Evolutionary conservation across 2,797 vertebrate genomes (phyloP), one percentile per base, ranked within the genome.

Genomic region (Danio tinwini): DNA sequence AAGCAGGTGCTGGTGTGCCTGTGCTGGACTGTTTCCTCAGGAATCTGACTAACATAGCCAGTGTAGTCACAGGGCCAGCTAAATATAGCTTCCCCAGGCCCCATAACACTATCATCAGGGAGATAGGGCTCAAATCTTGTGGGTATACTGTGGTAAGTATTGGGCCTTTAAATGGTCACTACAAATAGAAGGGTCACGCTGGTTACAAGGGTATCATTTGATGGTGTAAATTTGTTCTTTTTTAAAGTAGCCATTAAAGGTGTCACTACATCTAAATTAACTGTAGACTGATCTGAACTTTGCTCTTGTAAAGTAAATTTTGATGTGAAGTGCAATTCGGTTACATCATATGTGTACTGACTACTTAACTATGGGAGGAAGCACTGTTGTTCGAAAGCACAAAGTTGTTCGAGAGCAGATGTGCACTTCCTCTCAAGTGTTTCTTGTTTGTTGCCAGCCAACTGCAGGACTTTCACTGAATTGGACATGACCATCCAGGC

Each of bases 21-120:
- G 69, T 72, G 78, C 67, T 75, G 58, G 62, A 82, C 64, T 61
- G 21, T 80, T 61, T 53, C 56, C 81, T 74, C 77, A 84, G 84
- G 86, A 87, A 88, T 88, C 81, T 81, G 77, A 81, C 78, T 79
- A 78, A 74, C 61, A 82, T 81, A 78, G 82, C 74, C 71, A 83
- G 76, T 81, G 61, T 74, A 84, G 87, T 87, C 85, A 86, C 80
- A 82, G 82, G 82, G 81, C 47, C 74, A 44, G 85, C 74, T 89
- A 89, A 85, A 87, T 86, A 87, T 88, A 89, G 83, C 52, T 78
- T 47, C 74, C 58, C 29, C 61, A 74, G 78, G 81, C 53, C 77
- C 81, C 74, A 81, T 75, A 83, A 76, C 69, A 84, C 77, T 85
- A 88, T 88, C 85, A 83, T 83, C 67, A 81, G 77, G 61, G 74